Conservation (phyloP, 2,888 invertebrate species). For the Gnatocerus cornutus region DNA sequence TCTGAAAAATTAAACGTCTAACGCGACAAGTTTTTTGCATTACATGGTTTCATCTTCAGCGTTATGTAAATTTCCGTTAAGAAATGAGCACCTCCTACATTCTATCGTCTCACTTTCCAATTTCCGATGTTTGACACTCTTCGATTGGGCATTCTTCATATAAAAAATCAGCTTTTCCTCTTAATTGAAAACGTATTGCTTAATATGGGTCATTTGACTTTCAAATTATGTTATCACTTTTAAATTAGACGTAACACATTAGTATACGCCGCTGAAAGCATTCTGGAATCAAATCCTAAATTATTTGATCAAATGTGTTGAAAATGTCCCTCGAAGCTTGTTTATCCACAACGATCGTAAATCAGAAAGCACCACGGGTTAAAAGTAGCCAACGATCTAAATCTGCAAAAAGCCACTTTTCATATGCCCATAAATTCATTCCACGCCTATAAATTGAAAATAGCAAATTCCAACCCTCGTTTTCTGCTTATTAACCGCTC, state of each 20-base stretch:
- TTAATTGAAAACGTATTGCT: slow-evolving; percentile 17
- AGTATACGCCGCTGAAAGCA: background rate
- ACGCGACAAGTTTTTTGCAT: slow-evolving; percentile 11
- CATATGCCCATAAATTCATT: background rate
- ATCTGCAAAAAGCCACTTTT: background rate
- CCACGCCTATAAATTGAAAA: slow-evolving; percentile 2
- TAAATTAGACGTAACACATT: slow-evolving; percentile 19
- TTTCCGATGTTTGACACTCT: background rate
- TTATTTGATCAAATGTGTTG: slow-evolving; percentile 7
- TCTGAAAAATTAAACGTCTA: slow-evolving; percentile 13
- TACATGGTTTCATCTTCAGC: slow-evolving; percentile 12
- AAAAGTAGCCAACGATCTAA: background rate
- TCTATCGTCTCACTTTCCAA: slow-evolving; percentile 14
- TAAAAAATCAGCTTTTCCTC: background rate
- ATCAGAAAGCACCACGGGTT: no score
- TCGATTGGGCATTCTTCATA: background rate
- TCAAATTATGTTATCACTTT: slow-evolving; percentile 20
- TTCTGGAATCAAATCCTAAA: slow-evolving; percentile 3
- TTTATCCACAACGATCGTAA: no score
- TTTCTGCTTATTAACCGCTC: background rate
- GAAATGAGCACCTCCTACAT: slow-evolving; percentile 10
- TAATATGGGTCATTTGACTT: slow-evolving; percentile 17
- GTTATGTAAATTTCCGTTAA: slow-evolving; percentile 8
- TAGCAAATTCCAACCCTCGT: slow-evolving; percentile 1
- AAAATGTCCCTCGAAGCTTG: no score